Evolutionary conservation across 2,113 vertebrate genomes (phyloP), one percentile per base, ranked within the genome.

Genomic region (Chloropsis cyanopogon): DNA sequence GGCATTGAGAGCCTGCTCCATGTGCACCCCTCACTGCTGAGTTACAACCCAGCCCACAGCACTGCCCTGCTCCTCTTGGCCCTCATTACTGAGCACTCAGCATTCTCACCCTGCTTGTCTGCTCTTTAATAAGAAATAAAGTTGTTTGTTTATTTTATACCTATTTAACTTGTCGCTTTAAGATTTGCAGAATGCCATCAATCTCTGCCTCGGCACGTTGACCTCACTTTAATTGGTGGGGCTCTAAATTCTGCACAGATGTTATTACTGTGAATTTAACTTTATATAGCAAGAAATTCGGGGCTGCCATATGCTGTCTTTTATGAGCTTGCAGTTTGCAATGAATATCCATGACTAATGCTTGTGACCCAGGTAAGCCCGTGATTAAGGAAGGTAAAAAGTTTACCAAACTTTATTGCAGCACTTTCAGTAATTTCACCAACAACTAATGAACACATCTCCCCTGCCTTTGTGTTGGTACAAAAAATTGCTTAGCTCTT

Each of bases 231-330:
- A 94, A 92, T 82, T 94, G 92, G 77, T 61, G 82, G 90, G 90
- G 60, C 85, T 94, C 90, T 92, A 94, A 97, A 95, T 82, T 86
- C 93, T 73, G 82, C 87, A 52, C 94, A 95, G 94, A 93, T 95
- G 90, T 93, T 95, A 95, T 95, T 93, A 91, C 87, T 91, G 52
- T 63, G 87, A 94, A 94, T 96, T 94, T 90, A 80, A 94, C 84
- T 95, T 91, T 86, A 82, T 85, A 95, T 24, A 94, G 95, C 87
- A 88, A 95, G 85, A 91, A 95, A 88, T 90, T 90, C 3, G 59
- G 94, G 39, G 42, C 84, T 77, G 90, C 95, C 95, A 95, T 95
- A 92, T 96, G 90, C 91, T 8, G 4, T 37, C 90, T 94, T 95
- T 96, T 95, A 96, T 56, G 87, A 78, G 87, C 75, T 90, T 83